These are phyloP conservation scores for Tiliqua scincoides DNA, from an alignment of 2,113 vertebrate species.

Conservation along the genomic window DNA sequence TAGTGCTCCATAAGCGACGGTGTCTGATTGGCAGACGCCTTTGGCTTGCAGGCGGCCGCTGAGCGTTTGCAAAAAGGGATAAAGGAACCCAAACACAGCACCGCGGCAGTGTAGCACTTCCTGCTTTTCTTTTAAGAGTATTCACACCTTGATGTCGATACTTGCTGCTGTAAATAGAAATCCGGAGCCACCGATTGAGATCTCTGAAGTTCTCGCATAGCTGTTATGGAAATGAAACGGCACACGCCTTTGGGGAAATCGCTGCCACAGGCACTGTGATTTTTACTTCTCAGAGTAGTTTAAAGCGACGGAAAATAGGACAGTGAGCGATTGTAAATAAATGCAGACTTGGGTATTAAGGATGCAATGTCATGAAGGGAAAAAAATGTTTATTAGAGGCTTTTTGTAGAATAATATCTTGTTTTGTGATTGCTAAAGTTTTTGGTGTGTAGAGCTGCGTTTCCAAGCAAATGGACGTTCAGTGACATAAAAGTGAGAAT, in stretches of 20 bases:
- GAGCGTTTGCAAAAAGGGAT: neutral
- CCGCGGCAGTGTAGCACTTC: neutral
- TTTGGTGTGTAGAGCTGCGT: neutral
- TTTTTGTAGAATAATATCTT: neutral
- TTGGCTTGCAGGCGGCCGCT: neutral
- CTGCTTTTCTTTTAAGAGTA: constrained; percentile 20
- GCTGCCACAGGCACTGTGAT: constrained; percentile 9
- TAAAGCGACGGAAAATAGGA: constrained; percentile 29
- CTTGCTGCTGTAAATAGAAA: constrained; percentile 23
- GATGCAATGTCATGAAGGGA: neutral
- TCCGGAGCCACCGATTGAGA: constrained; percentile 3
- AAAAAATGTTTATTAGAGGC: neutral
- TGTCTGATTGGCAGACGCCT: neutral
- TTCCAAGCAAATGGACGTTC: neutral
- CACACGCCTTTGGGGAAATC: constrained; percentile 23
- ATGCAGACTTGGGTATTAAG: neutral
- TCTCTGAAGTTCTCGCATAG: constrained; percentile 15
- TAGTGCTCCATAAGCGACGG: neutral
- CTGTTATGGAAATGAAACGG: constrained; percentile 4
- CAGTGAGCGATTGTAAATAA: neutral
- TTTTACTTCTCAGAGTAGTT: neutral
- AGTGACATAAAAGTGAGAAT: neutral
- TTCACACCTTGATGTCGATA: constrained; percentile 8
- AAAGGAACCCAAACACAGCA: neutral
- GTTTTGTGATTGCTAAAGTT: neutral